These are phyloP conservation scores for Pagrus major DNA, from an alignment of 2,113 vertebrate species.

Conservation along the genomic window DNA sequence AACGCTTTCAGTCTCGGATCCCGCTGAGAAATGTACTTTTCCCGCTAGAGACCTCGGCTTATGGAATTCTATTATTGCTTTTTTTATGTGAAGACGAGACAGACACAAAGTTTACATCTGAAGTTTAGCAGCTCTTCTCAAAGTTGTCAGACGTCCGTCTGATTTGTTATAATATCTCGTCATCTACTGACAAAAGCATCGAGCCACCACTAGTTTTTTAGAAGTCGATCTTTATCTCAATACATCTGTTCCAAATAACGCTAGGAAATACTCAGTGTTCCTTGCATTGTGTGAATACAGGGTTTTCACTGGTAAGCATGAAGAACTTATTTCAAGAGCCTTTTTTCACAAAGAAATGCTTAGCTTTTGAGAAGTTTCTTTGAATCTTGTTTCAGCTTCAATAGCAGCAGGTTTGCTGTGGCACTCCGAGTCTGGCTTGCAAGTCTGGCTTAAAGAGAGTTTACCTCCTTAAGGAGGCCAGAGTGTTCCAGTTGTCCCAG, in stretches of 20 bases:
- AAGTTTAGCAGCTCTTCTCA: constrained; percentile 30
- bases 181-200: constrained; percentile 19
- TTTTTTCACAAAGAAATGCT: constrained; percentile 27
- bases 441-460: constrained; percentile 23
- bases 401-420: constrained; percentile 27
- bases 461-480: constrained; percentile 29
- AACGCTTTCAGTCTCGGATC: constrained; percentile 39
- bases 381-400: constrained; percentile 17
- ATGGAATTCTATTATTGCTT: constrained; percentile 34
- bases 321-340: constrained; percentile 8
- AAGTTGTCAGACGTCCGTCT: constrained; percentile 14
- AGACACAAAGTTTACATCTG: constrained; percentile 26
- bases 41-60: constrained; percentile 19
- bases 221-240: constrained; percentile 13
- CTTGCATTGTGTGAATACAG: background rate
- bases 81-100: constrained; percentile 33
- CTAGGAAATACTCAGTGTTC: background rate
- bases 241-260: background rate
- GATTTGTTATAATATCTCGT: constrained; percentile 9
- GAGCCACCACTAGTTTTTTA: background rate
- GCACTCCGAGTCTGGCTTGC: constrained; percentile 1
- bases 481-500: background rate
- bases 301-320: constrained; percentile 6
- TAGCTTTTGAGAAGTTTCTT: constrained; percentile 35
- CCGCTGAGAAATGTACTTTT: constrained; percentile 37